A percentile compares a stretch with the other conserved stretches of the same genome.
Evolutionary conservation across 2,113 vertebrate genomes (phyloP).

Genomic region (Tetrax tetrax): DNA sequence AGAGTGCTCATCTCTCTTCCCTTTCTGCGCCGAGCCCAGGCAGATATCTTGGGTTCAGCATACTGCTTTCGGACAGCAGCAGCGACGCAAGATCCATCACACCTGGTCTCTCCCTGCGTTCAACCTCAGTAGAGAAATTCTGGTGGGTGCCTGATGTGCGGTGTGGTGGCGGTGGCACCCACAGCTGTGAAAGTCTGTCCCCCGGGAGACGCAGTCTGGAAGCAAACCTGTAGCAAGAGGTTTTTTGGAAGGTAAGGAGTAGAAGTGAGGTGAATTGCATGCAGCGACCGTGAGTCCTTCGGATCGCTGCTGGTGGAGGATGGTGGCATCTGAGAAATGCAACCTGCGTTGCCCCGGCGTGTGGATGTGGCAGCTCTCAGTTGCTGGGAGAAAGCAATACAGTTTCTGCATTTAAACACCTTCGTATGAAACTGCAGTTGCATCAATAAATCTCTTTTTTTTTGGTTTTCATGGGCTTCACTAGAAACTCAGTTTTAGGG

Average conservation of each 20-base stretch:
- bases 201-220: rapidly evolving
- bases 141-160: not conserved
- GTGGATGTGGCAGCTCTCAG: not conserved
- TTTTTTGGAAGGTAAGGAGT: not conserved
- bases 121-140: rapidly evolving
- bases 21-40: rapidly evolving
- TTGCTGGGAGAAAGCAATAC: not conserved
- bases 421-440: not conserved
- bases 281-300: rapidly evolving
- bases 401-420: not conserved
- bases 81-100: not conserved
- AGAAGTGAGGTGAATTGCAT: not conserved
- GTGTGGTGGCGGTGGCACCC: not conserved
- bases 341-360: rapidly evolving
- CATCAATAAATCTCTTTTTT: not conserved
- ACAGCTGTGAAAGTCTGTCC: not conserved
- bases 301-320: not conserved
- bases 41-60: not conserved
- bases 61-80: not conserved
- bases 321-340: not conserved
- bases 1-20: not conserved
- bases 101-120: rapidly evolving
- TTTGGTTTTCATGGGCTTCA: not conserved
- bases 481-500: not conserved
- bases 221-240: not conserved